Percentiles rank a stretch among this genome's conserved stretches.
phyloP scores from a whole-genome alignment of 2,797 vertebrate genomes.

The Sphaeramia orbicularis region DNA sequence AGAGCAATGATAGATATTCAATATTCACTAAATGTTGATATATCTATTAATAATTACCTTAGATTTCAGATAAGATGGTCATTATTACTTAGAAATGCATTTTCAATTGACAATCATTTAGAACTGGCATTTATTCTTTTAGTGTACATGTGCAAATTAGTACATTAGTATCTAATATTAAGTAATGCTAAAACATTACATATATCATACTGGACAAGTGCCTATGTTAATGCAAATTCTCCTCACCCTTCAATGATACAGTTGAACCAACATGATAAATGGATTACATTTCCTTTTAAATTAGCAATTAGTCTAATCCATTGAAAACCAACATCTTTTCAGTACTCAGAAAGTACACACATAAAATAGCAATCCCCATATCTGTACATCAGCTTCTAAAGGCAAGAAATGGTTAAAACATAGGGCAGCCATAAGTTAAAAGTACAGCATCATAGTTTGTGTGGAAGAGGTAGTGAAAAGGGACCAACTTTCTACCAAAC shows the following conservation, averaged over 20 bases:
- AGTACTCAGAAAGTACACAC: slow-evolving; percentile 30
- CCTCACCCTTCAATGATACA: slow-evolving; percentile 52
- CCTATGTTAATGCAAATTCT: slow-evolving; percentile 74
- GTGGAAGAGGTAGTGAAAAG: slow-evolving; percentile 60
- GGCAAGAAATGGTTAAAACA: slow-evolving; percentile 33
- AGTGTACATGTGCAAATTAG: slow-evolving; percentile 31
- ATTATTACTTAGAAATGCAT: slow-evolving; percentile 29
- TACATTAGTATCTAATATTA: slow-evolving; percentile 48
- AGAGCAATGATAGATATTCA: slow-evolving; percentile 18
- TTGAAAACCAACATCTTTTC: slow-evolving; percentile 40
- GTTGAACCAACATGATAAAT: slow-evolving; percentile 29
- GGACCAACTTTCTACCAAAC: slow-evolving; percentile 81
- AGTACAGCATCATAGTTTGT: slow-evolving; percentile 51
- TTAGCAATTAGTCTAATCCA: slow-evolving; percentile 49
- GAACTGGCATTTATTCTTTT: slow-evolving; percentile 57
- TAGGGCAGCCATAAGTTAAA: slow-evolving; percentile 7
- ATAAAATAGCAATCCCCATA: slow-evolving; percentile 24
- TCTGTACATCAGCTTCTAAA: slow-evolving; percentile 35
- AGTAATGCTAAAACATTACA: slow-evolving; percentile 59
- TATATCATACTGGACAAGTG: slow-evolving; percentile 76
- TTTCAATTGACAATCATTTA: slow-evolving; percentile 75
- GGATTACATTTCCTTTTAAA: slow-evolving; percentile 42
- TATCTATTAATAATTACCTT: slow-evolving; percentile 31
- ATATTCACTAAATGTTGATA: slow-evolving; percentile 35
- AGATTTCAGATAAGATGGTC: slow-evolving; percentile 15